Percentiles rank a stretch among this genome's conserved stretches.
Evolutionary conservation across 2,888 invertebrate species (phyloP).

Genomic region (Cetonia aurata): DNA sequence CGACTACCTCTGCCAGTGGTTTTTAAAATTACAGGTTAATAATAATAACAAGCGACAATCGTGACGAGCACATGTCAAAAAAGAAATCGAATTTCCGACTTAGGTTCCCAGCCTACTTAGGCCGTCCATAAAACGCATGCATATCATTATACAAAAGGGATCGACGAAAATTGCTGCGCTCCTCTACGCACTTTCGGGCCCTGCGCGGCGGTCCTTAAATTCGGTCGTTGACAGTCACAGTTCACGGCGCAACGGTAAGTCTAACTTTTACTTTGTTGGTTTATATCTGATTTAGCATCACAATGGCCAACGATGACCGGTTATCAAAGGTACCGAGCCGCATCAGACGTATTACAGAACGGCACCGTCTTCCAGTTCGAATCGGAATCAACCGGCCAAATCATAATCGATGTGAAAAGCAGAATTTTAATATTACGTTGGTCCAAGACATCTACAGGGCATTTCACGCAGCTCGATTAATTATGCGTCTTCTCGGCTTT

Average conservation of each 20-base stretch:
- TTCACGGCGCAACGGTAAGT: conserved; percentile 53
- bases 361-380: conserved; percentile 52
- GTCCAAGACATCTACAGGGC: conserved; percentile 29
- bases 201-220: conserved; percentile 57
- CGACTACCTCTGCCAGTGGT: neutral
- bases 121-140: conserved; percentile 53
- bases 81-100: conserved; percentile 50
- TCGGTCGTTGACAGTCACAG: conserved; percentile 62
- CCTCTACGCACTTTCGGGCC: conserved; percentile 52
- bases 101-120: conserved; percentile 57
- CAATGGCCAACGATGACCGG: conserved; percentile 55
- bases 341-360: conserved; percentile 53
- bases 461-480: too few relatives aligned
- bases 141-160: conserved; percentile 56
- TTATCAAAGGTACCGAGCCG: conserved; percentile 55
- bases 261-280: conserved; percentile 46
- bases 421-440: conserved; percentile 60
- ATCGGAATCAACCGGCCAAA: conserved; percentile 58
- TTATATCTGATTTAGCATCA: conserved; percentile 55
- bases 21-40: conserved; percentile 20
- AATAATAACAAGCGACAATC: conserved; percentile 20
- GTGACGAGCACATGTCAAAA: conserved; percentile 28
- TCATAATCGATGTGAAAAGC: conserved; percentile 62
- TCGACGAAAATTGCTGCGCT: conserved; percentile 55
- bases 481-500: too few relatives aligned